Percentiles rank a stretch among this genome's conserved stretches.
These are phyloP conservation scores for Orientallactaga bullata DNA, from an alignment of 2,113 vertebrate genomes.

Conservation along the genomic window DNA sequence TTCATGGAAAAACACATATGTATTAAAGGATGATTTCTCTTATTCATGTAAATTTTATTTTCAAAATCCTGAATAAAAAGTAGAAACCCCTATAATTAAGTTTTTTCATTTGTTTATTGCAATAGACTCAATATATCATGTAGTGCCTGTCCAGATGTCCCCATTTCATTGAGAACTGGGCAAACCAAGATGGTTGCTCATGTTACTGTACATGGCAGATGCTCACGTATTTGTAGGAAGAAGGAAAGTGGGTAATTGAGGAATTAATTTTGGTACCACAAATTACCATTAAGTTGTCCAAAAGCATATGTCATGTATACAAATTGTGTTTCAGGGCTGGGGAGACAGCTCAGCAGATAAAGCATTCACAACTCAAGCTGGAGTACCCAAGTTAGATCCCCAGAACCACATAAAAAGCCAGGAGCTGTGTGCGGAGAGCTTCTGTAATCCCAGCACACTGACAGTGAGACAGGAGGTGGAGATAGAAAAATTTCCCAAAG, in stretches of 20 bases:
- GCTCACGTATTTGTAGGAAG: neutral
- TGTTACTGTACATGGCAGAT: too few relatives aligned
- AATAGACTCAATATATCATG: neutral
- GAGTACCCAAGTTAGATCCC: too few relatives aligned
- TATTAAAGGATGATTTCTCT: neutral
- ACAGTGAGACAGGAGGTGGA: too few relatives aligned
- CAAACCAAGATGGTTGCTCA: neutral
- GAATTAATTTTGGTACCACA: neutral
- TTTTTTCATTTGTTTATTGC: neutral
- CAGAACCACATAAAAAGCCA: too few relatives aligned
- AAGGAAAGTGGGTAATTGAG: neutral
- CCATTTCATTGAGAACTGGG: constrained; percentile 4
- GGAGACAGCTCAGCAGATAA: too few relatives aligned
- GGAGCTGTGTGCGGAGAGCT: too few relatives aligned
- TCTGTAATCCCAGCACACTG: too few relatives aligned
- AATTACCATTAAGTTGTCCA: constrained; percentile 1
- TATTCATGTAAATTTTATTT: neutral
- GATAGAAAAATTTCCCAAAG: too few relatives aligned
- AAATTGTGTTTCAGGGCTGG: neutral
- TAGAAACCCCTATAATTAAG: neutral
- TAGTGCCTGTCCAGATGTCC: neutral
- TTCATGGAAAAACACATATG: neutral
- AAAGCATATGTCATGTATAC: neutral
- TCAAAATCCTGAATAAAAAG: neutral
- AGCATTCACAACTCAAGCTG: too few relatives aligned